A percentile compares a stretch with the other conserved stretches of the same genome.
These are phyloP conservation scores for Rhodeus uyekii DNA, from an alignment of 2,797 vertebrate species.

Conservation along the genomic window DNA sequence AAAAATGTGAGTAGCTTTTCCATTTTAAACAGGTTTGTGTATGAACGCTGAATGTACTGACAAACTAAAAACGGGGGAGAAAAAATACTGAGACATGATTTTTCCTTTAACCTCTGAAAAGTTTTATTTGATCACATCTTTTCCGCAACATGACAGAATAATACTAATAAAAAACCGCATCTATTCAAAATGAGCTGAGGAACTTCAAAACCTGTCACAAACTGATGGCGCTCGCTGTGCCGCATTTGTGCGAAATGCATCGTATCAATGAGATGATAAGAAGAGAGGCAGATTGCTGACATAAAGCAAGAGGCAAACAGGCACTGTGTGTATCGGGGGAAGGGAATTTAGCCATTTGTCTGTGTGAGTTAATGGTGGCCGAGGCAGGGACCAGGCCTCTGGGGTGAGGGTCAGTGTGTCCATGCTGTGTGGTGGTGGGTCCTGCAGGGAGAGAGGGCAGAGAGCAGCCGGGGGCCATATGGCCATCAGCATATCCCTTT, in stretches of 20 bases:
- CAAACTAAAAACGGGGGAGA: not conserved
- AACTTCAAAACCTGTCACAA: conserved; percentile 21
- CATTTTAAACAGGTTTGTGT: not conserved
- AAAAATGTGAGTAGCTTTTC: not conserved
- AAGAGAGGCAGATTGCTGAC: conserved; percentile 12
- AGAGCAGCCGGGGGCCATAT: conserved; percentile 59
- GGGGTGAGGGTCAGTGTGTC: conserved; percentile 55
- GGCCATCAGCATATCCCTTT: conserved; percentile 48
- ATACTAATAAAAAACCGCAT: not conserved
- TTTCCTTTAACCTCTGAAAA: conserved; percentile 17
- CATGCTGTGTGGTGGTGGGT: conserved; percentile 51
- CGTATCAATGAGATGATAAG: conserved; percentile 25
- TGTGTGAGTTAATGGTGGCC: conserved; percentile 53
- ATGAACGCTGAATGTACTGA: conserved; percentile 21
- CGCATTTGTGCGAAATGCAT: conserved; percentile 33
- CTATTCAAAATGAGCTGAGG: conserved; percentile 19
- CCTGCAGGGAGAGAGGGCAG: conserved; percentile 50
- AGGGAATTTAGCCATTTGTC: conserved; percentile 50
- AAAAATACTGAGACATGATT: not conserved
- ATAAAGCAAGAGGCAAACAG: conserved; percentile 5
- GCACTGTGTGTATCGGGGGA: not conserved
- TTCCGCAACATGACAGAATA: conserved; percentile 15
- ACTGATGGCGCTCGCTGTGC: conserved; percentile 14
- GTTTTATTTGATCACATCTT: conserved; percentile 28
- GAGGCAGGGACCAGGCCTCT: conserved; percentile 49